Evolutionary conservation across 2,113 vertebrate species (phyloP).

Genomic region (Phaethon lepturus): DNA sequence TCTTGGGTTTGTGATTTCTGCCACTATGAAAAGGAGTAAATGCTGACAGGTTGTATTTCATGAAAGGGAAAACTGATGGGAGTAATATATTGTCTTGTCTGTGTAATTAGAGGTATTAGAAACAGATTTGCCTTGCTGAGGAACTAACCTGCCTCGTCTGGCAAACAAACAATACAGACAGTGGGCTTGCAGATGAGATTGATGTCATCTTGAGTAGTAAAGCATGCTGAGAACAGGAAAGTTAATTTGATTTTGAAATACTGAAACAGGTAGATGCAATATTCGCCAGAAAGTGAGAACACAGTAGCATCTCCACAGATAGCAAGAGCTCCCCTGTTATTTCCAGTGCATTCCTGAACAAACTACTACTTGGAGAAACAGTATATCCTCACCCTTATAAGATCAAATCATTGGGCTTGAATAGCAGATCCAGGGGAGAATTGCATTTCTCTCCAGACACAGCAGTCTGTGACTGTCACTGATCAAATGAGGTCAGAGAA

Average conservation of each 20-base stretch:
- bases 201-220: background rate
- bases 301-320: background rate
- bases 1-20: background rate
- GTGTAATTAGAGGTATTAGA: background rate
- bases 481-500: background rate
- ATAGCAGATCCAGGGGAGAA: background rate
- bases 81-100: background rate
- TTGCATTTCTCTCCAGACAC: background rate
- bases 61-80: background rate
- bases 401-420: background rate
- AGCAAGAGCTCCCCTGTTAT: background rate
- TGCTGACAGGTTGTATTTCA: background rate
- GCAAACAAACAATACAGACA: background rate
- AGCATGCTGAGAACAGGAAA: background rate
- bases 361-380: background rate
- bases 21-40: background rate
- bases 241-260: background rate
- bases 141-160: background rate
- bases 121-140: background rate
- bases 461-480: background rate
- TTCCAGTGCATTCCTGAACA: background rate
- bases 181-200: background rate
- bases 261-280: background rate
- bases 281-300: background rate
- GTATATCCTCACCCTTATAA: accelerated